These are phyloP conservation scores for Rhodophaea formosa DNA, from an alignment of 2,888 invertebrate genomes.

Conservation along the genomic window DNA sequence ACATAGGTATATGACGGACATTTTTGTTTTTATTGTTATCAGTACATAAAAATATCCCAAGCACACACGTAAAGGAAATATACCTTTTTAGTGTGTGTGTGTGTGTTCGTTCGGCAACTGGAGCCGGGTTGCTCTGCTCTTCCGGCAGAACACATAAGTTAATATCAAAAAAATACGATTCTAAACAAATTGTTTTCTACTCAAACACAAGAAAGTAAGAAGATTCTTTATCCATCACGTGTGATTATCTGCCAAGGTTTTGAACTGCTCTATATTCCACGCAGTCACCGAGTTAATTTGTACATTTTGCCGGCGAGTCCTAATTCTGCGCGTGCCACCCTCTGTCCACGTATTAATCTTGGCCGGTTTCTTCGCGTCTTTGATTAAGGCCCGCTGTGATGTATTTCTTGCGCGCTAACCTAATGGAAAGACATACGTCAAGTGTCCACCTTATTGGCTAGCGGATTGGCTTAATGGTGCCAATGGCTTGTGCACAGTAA, in stretches of 20 bases:
- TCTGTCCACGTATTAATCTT: slow-evolving; percentile 74
- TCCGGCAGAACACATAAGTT: no score
- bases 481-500: slow-evolving; percentile 56
- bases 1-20: no score
- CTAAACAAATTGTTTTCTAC: no score
- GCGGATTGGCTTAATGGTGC: slow-evolving; percentile 71
- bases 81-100: no score
- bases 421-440: slow-evolving; percentile 79
- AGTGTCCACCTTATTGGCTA: slow-evolving; percentile 77
- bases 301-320: slow-evolving; percentile 46
- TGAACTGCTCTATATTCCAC: slow-evolving; percentile 34
- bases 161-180: no score
- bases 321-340: slow-evolving; percentile 52
- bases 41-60: no score
- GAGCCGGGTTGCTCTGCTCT: no score
- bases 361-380: slow-evolving; percentile 67
- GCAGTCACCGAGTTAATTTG: slow-evolving; percentile 46
- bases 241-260: slow-evolving; percentile 29
- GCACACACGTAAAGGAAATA: no score
- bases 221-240: neutral
- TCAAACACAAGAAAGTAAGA: no score
- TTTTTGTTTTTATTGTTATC: no score
- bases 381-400: slow-evolving; percentile 76
- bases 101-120: no score
- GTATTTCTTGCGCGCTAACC: slow-evolving; percentile 76